Conservation (phyloP, 1,140 invertebrate species). For the Apolygus lucorum region DNA sequence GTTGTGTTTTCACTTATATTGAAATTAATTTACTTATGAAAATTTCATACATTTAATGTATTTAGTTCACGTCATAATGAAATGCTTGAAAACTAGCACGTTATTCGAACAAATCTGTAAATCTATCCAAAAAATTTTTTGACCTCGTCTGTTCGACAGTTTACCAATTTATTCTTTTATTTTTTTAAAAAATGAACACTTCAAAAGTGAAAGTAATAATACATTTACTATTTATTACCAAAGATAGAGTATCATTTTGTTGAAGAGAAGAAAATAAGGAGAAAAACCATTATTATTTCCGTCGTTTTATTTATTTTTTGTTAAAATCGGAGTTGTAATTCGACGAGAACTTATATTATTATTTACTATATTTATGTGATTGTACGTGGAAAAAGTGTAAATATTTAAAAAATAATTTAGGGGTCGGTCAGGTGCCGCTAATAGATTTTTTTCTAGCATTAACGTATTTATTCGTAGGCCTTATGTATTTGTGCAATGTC, state of each 20-base stretch:
- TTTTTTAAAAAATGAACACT: not conserved
- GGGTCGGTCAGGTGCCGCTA: not conserved
- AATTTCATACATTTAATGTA: too few relatives aligned
- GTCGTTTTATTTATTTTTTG: not conserved
- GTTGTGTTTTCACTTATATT: too few relatives aligned
- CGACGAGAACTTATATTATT: too few relatives aligned
- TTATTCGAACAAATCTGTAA: not conserved
- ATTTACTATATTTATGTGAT: not conserved
- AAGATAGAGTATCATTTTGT: not conserved
- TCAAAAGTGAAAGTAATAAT: not conserved
- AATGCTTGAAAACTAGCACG: not conserved
- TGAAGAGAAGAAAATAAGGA: not conserved
- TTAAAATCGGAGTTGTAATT: not conserved
- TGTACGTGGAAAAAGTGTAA: constrained; percentile 1
- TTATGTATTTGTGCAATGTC: not conserved
- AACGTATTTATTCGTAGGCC: not conserved
- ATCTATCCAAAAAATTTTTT: not conserved
- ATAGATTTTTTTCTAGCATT: not conserved
- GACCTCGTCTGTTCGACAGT: not conserved
- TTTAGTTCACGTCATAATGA: too few relatives aligned
- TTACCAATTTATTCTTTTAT: not conserved
- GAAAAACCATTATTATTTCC: not conserved
- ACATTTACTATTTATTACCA: constrained; percentile 2
- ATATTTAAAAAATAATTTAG: not conserved
- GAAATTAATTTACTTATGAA: too few relatives aligned